Evolutionary conservation across 1,140 invertebrate species (phyloP), one percentile per base, ranked within the genome.

Genomic region (Coptotermes formosanus): DNA sequence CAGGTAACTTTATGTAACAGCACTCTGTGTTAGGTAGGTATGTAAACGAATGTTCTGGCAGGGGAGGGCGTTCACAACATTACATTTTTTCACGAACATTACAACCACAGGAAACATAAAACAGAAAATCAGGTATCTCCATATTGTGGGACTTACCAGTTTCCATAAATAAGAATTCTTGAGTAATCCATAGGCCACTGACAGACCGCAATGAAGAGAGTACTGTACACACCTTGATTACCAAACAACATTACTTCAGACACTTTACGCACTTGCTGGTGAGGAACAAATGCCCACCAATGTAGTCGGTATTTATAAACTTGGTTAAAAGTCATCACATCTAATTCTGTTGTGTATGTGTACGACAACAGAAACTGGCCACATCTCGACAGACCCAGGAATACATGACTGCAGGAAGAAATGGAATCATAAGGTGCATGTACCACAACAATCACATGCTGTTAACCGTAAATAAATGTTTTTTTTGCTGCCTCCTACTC

Each of bases 331-430:
- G 89, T 89, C 55, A 90, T 89, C 86, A 93, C 93, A 90, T 95
- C 94, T 87, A 91, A 90, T 86, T 92, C 92, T 86, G 91, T 89
- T n/a, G 91, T 93, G 87, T 94, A 93, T 14, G 95, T 96, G 90
- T 98, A 98, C 85, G 97, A 98, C 85, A 99, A 91, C 86, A 98
- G 93, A 93, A 97, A 98, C 90, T 97, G 96, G 16, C 97, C 97
- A 92, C 97, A 98, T 89, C 97, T 95, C 44, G 97, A 97, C 88
- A 98, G 95, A 16, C 98, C 98, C 94, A 99, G 96, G 90, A 98
- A 97, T 69, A 98, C 94, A 91, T 98, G 96, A 87, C 94, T 94
- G 89, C 30, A 87, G 89, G 48, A 87, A 88, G 48, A 69, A 43
- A 87, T 88, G 64, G 32, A 44, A 8, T n/a, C 0, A 85, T 38